Base-by-base conservation (phyloP, 2,888 invertebrate genomes). In the Chloromyia formosa region DNA sequence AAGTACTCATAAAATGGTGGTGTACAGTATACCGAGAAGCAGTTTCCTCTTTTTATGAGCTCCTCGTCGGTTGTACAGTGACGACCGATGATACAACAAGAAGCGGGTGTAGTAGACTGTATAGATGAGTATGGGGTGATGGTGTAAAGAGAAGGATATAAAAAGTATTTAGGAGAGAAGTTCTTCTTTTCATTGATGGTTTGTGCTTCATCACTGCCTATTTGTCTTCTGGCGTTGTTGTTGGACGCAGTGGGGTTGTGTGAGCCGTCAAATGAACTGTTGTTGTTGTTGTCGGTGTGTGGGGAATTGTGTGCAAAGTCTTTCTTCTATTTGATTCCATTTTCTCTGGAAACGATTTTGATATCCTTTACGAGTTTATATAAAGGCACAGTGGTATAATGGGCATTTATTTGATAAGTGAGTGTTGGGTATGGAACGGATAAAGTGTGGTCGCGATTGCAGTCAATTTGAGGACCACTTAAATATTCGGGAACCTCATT, bases 1-100 rank as follows among this genome's bases (percentile, higher is more conserved):
- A 56, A 71, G 71, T 56, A 56, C 71, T 56, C 71, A 40, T 56
- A 71, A 71, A 71, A 71, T 71, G 71, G 56, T 71, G 58, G 71
- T 56, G 58, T 56, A 71, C 20, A 71, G 56, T 71, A 69, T 58
- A 58, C 58, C 56, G 58, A 4, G 23, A 35, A 71, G 71, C 56
- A 71, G 56, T 71, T 71, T 40, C 71, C 16, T n/a, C n/a, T 71
- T 69, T 71, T 71, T 71, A 56, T 35, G 71, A 16, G 56, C 56
- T 40, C 71, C 42, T 16, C 27, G n/a, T 35, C 42, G 35, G 42
- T 40, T 20, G 16, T 54, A 40, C 35, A 20, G 27, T 54, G 40
- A 27, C 23, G 53, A 68, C 18, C 4, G 61, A 61, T 54, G 12
- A n/a, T 54, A 54, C 16, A 53, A 53, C n/a, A 53, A 9, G 53